These are phyloP conservation scores for Dufourea novaeangliae DNA, from an alignment of 1,140 invertebrate species.

Conservation along the genomic window DNA sequence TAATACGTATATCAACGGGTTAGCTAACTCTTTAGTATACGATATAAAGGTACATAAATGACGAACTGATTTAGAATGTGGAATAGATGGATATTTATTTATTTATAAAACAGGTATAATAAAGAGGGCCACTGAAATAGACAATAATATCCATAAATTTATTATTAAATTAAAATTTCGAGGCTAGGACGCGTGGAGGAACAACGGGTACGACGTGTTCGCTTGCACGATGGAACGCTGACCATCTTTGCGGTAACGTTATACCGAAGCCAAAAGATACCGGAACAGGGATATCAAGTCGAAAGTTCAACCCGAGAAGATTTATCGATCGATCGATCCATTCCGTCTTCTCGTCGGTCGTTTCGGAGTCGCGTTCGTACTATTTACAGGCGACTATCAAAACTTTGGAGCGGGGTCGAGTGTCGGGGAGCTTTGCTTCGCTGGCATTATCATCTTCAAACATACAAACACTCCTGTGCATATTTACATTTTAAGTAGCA, in stretches of 20 bases:
- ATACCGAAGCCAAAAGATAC: conserved; percentile 73
- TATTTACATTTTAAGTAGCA: conserved; percentile 39
- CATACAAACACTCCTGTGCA: conserved; percentile 9
- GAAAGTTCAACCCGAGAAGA: conserved; percentile 51
- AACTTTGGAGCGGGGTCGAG: background rate
- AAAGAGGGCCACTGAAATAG: no score
- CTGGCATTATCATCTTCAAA: conserved; percentile 32
- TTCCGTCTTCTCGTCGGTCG: background rate
- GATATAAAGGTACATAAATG: no score
- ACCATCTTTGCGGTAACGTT: conserved; percentile 73
- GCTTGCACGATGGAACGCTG: conserved; percentile 58
- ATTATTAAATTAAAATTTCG: background rate
- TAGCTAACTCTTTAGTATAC: no score
- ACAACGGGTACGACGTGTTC: conserved; percentile 8
- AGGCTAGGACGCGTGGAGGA: background rate
- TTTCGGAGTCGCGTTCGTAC: background rate
- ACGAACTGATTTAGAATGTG: no score
- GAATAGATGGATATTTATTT: no score
- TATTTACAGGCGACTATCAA: conserved; percentile 13
- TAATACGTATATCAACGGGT: no score
- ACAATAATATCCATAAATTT: no score
- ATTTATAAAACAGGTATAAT: no score
- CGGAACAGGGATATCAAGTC: conserved; percentile 67
- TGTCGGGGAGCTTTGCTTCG: background rate
- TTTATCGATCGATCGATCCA: conserved; percentile 58